These are phyloP conservation scores for Ephialtes manifestator DNA, from an alignment of 2,888 invertebrate species.

Conservation along the genomic window DNA sequence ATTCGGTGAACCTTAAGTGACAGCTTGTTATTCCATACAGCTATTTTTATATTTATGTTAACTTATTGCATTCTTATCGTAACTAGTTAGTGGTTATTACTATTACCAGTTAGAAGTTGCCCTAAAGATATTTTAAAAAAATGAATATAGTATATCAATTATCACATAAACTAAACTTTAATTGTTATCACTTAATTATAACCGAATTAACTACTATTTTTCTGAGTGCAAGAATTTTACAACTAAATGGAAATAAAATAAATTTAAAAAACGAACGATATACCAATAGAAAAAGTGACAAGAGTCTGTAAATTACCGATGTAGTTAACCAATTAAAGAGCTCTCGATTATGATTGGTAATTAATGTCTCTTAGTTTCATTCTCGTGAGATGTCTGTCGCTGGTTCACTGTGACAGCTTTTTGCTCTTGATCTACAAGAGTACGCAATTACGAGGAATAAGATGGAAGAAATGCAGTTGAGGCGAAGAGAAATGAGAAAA, in stretches of 20 bases:
- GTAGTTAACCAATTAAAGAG: conserved; percentile 41
- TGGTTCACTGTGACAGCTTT: conserved; percentile 3
- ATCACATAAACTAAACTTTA: no score
- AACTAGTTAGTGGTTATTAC: no score
- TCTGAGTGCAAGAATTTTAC: no score
- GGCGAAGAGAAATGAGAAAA: background rate
- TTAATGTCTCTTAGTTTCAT: conserved; percentile 38
- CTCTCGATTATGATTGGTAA: conserved; percentile 42
- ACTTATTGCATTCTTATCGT: no score
- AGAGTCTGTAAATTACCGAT: conserved; percentile 39
- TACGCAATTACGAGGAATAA: conserved; percentile 33
- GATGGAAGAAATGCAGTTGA: background rate
- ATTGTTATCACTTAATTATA: no score
- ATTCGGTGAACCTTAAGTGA: no score
- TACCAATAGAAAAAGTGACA: conserved; percentile 21
- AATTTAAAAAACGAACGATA: background rate
- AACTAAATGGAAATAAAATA: background rate
- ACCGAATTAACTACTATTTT: no score
- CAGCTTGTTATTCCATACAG: no score
- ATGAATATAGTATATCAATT: no score
- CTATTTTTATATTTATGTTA: no score
- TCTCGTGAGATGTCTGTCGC: background rate
- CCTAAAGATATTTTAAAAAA: no score
- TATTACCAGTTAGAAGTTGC: no score
- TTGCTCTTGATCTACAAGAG: background rate